Percentiles rank a stretch among this genome's conserved stretches.
These are phyloP conservation scores for Brachionus paranguensis DNA, from an alignment of 1,140 invertebrate species.

Conservation along the genomic window DNA sequence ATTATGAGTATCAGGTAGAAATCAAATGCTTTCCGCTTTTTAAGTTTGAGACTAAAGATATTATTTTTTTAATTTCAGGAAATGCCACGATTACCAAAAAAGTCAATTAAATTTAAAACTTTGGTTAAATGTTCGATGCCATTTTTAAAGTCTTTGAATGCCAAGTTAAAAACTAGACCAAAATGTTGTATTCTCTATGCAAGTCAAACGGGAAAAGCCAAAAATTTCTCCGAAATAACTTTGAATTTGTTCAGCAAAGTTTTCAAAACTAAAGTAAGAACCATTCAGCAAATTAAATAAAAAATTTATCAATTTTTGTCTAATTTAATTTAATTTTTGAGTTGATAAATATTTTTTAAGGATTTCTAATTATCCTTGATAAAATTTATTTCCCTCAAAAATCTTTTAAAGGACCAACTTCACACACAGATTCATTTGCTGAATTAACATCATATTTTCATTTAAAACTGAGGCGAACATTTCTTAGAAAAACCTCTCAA, in stretches of 20 bases:
- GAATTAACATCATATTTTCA: too few species aligned
- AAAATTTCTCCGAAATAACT: constrained; percentile 82
- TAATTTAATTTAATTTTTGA: too few species aligned
- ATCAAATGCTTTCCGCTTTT: neutral
- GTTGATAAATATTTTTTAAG: too few species aligned
- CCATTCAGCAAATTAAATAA: too few species aligned
- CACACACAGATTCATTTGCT: too few species aligned
- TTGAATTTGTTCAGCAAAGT: constrained; percentile 83
- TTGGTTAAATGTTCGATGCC: constrained; percentile 79
- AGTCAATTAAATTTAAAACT: constrained; percentile 77
- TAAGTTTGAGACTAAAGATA: too few species aligned
- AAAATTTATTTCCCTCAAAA: too few species aligned
- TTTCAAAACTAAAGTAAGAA: constrained; percentile 77
- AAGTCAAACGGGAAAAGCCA: constrained; percentile 89
- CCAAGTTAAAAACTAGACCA: constrained; percentile 79
- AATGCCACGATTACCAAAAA: constrained; percentile 79
- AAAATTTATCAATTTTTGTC: too few species aligned
- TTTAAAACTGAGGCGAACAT: too few species aligned
- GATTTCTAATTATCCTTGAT: too few species aligned
- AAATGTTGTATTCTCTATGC: constrained; percentile 88
- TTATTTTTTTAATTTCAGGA: constrained; percentile 6
- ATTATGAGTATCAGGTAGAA: constrained; percentile 81
- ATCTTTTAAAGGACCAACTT: too few species aligned
- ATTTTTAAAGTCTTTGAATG: constrained; percentile 86
- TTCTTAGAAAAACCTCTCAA: too few species aligned